Percentiles rank a stretch among this genome's conserved stretches.
These are phyloP conservation scores for Bos taurus DNA, from an alignment of 2,113 vertebrate genomes.

Conservation along the genomic window ARS-UCD2.0 NC_037344.1:45800501-45801000, in stretches of 20 bases:
- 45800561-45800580: not conserved
- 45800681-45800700: not conserved
- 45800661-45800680: not conserved
- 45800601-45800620: too few species aligned
- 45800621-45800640: not conserved
- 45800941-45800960: too few species aligned
- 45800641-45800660: not conserved
- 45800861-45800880: not conserved
- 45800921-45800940: not conserved
- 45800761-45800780: not conserved
- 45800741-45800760: not conserved
- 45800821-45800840: not conserved
- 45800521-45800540: not conserved
- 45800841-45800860: too few species aligned
- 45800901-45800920: not conserved
- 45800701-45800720: not conserved
- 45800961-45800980: fast-evolving
- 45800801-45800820: not conserved
- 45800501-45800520: not conserved
- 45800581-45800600: not conserved
- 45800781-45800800: not conserved
- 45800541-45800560: not conserved
- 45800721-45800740: not conserved
- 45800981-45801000: not conserved
- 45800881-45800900: fast-evolving